Base-by-base conservation (phyloP, 1,140 invertebrate species). In the Vanessa atalanta region DNA sequence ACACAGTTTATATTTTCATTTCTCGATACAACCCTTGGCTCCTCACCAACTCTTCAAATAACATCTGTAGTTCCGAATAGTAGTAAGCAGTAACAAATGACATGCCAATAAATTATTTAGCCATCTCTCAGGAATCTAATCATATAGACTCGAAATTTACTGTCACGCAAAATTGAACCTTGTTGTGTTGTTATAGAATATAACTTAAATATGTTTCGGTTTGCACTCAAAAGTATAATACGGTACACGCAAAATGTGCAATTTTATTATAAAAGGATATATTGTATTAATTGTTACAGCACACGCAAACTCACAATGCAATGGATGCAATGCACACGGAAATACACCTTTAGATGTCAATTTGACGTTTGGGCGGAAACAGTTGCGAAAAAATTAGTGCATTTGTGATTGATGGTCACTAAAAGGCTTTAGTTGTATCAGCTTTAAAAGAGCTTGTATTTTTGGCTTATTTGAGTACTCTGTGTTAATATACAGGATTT, bases 301-400 rank as follows among this genome's bases (percentile, higher is more conserved):
- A 11, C 9, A 43, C 37, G 3, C 26, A 31, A 31, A 31, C 26
- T 31, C 37, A 2, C 7, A 43, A 43, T 9, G 37, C 37, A 43
- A 43, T 51, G 26, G 15, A 43, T 50, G 66, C 57, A 61, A 61
- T 60, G 15, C 43, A 69, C 47, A 73, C 79, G 85, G 83, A 85
- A 85, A 80, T 80, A 63, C 83, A 85, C 81, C 85, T 85, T 87
- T 83, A 26, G 16, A 65, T 55, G 60, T 73, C 48, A 67, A 64
- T 75, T 73, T 64, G 48, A 71, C 67, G 67, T 60, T 8, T 69
- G 67, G 67, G 31, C 67, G 67, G 53, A 69, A 63, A 69, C 67
- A 43, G 57, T 61, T 61, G 57, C 14, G 8, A 12, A 2, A 61
- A 31, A 60, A 26, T 13, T 26, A 26, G 23, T 26, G 61, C 65